phyloP scores from a whole-genome alignment of 2,888 invertebrate genomes.

The Rosalia funebris region DNA sequence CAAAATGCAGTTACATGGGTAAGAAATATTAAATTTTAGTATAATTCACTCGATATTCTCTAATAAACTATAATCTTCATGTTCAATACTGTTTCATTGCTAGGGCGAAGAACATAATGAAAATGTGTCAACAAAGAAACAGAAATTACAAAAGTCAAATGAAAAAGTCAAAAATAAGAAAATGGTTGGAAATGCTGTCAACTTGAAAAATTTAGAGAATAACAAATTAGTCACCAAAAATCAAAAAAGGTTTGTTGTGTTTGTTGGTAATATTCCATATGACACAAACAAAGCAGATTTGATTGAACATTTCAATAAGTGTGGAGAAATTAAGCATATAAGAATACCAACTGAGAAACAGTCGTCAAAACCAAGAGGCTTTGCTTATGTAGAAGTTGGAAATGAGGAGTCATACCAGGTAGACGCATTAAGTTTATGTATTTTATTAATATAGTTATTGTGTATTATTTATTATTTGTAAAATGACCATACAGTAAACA shows the following conservation, averaged over 20 bases:
- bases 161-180: constrained; percentile 13
- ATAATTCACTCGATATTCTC: too few relatives aligned
- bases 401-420: constrained; percentile 64
- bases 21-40: too few relatives aligned
- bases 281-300: constrained; percentile 59
- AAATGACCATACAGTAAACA: too few relatives aligned
- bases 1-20: too few relatives aligned
- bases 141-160: constrained; percentile 2
- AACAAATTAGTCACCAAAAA: constrained; percentile 39
- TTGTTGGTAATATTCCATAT: constrained; percentile 64
- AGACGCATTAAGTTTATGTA: too few relatives aligned
- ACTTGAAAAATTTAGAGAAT: constrained; percentile 40
- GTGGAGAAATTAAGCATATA: constrained; percentile 58
- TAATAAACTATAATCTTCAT: too few relatives aligned
- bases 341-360: constrained; percentile 53
- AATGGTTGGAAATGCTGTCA: constrained; percentile 21
- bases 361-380: constrained; percentile 60
- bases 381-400: constrained; percentile 63
- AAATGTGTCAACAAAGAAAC: background rate
- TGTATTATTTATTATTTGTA: too few relatives aligned
- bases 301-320: constrained; percentile 63
- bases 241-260: constrained; percentile 60
- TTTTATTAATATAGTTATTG: too few relatives aligned
- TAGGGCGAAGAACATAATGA: background rate
- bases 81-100: too few relatives aligned